Base-by-base conservation (phyloP, 2,113 vertebrate genomes). In the Taurulus bubalis region DNA sequence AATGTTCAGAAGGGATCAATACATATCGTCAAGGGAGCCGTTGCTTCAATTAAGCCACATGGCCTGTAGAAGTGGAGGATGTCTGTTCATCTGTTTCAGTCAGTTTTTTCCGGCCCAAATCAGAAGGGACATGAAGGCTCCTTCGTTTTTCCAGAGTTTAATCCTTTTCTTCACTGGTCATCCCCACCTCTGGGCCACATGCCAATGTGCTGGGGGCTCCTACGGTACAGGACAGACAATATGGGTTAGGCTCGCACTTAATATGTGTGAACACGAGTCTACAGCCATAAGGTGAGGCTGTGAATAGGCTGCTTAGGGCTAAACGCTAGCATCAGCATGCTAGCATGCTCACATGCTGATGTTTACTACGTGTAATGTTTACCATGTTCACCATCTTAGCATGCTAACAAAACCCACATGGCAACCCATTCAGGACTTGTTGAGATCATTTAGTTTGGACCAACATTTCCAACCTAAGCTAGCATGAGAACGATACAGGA, bases 1-100 rank as follows among this genome's bases (percentile, higher is more conserved):
- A 90, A 92, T 83, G 84, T 89, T 92, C 83, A 76, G 76, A 78
- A 74, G 80, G 75, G 82, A 87, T 92, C 87, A 49, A 91, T 91
- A 85, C 76, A 67, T 71, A 82, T 75, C 42, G 47, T 83, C 82
- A 59, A 63, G 86, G 82, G 87, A 90, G 78, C 88, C 69, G 85
- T 86, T 85, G 86, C 79, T 83, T 90, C 83, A 84, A 64, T 81
- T 66, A 90, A 71, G 73, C 80, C 75, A 60, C 66, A 67, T 42
- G 71, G 81, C 85, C 65, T 60, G 56, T 45, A 70, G 76, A 77
- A 75, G 76, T 36, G 71, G 32, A 68, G 71, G 80, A 88, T 68
- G 77, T 63, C 40, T 69, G 20, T 85, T 60, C 77, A 79, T 84
- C 87, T 36, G 38, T 82, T 88, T 85, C 89, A 80, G 88, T 87